Evolutionary conservation across 2,113 vertebrate genomes (phyloP), one percentile per base, ranked within the genome.

Genomic region (Tapirus terrestris): DNA sequence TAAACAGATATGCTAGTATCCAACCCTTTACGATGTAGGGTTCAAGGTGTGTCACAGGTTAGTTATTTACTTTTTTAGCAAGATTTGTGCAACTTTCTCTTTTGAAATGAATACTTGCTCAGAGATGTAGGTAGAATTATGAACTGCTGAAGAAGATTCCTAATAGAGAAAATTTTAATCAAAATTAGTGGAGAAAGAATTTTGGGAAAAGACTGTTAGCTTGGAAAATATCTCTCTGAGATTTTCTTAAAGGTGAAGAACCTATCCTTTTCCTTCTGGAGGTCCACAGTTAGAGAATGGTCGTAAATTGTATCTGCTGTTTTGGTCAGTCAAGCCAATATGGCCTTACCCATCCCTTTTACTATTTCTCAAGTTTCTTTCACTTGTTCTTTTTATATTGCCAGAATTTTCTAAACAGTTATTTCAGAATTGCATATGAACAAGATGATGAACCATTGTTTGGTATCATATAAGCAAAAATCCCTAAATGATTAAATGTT

Each of bases 201-300:
- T 56, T 25, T 16, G 20, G 53, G 12, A 33, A 75, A 85, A 89
- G 27, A 65, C n/a, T 80, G 3, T 45, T 84, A 61, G 75, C 8
- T 20, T 91, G 68, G 56, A 61, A 94, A 85, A 67, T 85, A 68
- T 53, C 56, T 84, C 3, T 92, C 58, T 76, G 56, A 81, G 27
- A 70, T 83, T 95, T 96, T 11, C 70, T 84, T 95, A 67, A 80
- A 83, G 70, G 58, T 75, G 25, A 93, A 96, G 58, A 86, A 10
- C 1, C 0, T 53, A 65, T 76, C 63, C 1, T 89, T 94, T 76
- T 60, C 33, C 39, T 91, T 68, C 53, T 88, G n/a, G 5, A 9
- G 48, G 27, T 79, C 33, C 20, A 4, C 17, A 23, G 23, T 67
- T 56, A 67, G n/a, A 79, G 13, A 87, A 83, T 16, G 39, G 8